Conservation (phyloP, 1,140 invertebrate species). For the Bombyx mori region DNA sequence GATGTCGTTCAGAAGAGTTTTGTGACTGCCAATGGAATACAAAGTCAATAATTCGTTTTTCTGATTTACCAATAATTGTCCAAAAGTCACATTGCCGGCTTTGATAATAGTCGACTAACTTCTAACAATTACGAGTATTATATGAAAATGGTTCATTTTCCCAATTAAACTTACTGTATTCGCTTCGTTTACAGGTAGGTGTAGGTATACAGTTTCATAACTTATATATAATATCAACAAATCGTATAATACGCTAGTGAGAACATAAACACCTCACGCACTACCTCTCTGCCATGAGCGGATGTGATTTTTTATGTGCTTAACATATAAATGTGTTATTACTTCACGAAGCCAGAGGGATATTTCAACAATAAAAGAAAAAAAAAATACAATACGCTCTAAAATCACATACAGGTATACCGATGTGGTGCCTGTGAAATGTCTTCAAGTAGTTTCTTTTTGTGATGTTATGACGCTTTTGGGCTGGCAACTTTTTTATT, state of each 20-base stretch:
- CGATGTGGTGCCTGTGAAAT: background rate
- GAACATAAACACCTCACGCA: slow-evolving; percentile 1
- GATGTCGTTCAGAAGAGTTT: too few relatives aligned
- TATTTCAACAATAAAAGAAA: slow-evolving; percentile 21
- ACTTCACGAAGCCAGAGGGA: slow-evolving; percentile 19
- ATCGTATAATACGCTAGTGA: background rate
- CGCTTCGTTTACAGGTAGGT: too few relatives aligned
- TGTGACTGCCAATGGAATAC: too few relatives aligned
- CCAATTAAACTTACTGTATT: too few relatives aligned
- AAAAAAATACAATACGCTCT: slow-evolving; percentile 6
- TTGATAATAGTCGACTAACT: too few relatives aligned
- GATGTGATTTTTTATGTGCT: slow-evolving; percentile 22
- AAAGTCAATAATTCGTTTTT: too few relatives aligned
- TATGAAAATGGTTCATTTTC: too few relatives aligned
- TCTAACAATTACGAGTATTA: too few relatives aligned
- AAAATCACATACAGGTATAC: background rate
- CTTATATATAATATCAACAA: too few relatives aligned
- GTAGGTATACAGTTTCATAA: too few relatives aligned
- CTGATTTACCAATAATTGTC: too few relatives aligned
- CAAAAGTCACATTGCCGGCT: too few relatives aligned
- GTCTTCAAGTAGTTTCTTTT: slow-evolving; percentile 13
- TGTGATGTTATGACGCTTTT: slow-evolving; percentile 13
- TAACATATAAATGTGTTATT: slow-evolving; percentile 31
- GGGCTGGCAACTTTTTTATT: slow-evolving; percentile 16
- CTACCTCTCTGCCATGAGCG: slow-evolving; percentile 14